Evolutionary conservation across 2,113 vertebrate species (phyloP).

Genomic region (Takifugu flavidus): DNA sequence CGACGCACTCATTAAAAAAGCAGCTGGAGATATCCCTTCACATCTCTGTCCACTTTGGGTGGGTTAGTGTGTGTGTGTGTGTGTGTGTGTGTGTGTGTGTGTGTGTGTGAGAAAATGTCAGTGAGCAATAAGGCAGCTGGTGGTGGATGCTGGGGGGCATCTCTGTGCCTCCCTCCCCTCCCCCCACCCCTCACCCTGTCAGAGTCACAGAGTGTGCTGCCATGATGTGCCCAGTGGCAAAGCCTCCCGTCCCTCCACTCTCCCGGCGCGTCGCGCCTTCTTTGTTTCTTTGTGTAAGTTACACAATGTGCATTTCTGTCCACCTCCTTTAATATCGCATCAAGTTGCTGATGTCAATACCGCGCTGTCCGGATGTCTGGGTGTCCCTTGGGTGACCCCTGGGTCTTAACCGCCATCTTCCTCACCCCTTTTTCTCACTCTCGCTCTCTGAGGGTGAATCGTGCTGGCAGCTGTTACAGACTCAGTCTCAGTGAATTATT

Average conservation of each 20-base stretch:
- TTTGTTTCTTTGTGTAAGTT: conserved; percentile 52
- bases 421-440: conserved; percentile 22
- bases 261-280: conserved; percentile 47
- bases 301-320: conserved; percentile 40
- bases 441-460: conserved; percentile 50
- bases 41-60: conserved; percentile 66
- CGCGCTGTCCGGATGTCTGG: conserved; percentile 43
- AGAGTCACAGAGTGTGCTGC: conserved; percentile 72
- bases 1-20: conserved; percentile 72
- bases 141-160: conserved; percentile 64
- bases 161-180: conserved; percentile 53
- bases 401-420: conserved; percentile 36
- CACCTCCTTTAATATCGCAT: conserved; percentile 36
- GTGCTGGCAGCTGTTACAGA: conserved; percentile 63
- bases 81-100: conserved; percentile 18
- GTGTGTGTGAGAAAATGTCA: conserved; percentile 72
- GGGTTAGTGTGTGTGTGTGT: conserved; percentile 27
- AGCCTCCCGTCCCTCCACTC: conserved; percentile 57
- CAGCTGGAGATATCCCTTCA: conserved; percentile 75
- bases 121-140: conserved; percentile 74
- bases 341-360: conserved; percentile 49
- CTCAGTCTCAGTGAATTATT: conserved; percentile 56
- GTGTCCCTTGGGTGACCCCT: conserved; percentile 47
- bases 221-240: conserved; percentile 79
- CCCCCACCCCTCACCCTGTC: conserved; percentile 67